phyloP scores from a whole-genome alignment of 1,140 invertebrate species.

The Tribolium madens region DNA sequence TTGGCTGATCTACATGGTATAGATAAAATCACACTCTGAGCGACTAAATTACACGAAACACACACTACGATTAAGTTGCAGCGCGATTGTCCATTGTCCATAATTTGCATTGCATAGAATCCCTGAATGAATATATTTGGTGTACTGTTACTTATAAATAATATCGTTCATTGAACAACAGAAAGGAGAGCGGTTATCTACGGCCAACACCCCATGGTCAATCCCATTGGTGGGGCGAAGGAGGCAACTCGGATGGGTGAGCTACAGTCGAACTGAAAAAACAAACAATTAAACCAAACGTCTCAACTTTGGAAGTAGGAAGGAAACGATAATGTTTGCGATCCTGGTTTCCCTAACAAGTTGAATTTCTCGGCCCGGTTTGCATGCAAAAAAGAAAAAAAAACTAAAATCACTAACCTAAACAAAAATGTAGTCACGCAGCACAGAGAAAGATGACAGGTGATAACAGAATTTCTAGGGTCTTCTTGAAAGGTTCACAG shows the following conservation, averaged over 20 bases:
- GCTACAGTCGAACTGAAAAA: slow-evolving; percentile 94
- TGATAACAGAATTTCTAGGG: slow-evolving; percentile 76
- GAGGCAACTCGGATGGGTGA: slow-evolving; percentile 96
- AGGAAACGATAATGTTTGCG: slow-evolving; percentile 4
- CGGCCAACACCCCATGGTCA: slow-evolving; percentile 69
- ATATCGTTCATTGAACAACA: slow-evolving; percentile 33
- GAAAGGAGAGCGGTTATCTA: slow-evolving; percentile 57
- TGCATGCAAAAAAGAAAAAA: slow-evolving; percentile 49
- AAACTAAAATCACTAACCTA: slow-evolving; percentile 65
- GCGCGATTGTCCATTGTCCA: slow-evolving; percentile 59
- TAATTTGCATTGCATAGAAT: slow-evolving; percentile 62
- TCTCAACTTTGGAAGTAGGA: neutral
- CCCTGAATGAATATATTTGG: slow-evolving; percentile 64
- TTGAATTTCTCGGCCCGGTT: neutral
- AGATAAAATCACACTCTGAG: slow-evolving; percentile 60
- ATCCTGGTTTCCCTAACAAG: neutral
- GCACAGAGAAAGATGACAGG: slow-evolving; percentile 78
- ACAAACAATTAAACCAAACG: slow-evolving; percentile 22
- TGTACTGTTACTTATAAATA: slow-evolving; percentile 55
- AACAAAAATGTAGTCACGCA: slow-evolving; percentile 67
- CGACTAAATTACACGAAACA: slow-evolving; percentile 61
- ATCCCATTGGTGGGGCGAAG: slow-evolving; percentile 98
- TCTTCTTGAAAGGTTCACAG: slow-evolving; percentile 77
- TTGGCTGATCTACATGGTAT: slow-evolving; percentile 59
- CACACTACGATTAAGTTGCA: slow-evolving; percentile 57